Percentiles rank a stretch among this genome's conserved stretches.
Evolutionary conservation across 1,140 invertebrate genomes (phyloP).

Genomic region (Drosophila varians): DNA sequence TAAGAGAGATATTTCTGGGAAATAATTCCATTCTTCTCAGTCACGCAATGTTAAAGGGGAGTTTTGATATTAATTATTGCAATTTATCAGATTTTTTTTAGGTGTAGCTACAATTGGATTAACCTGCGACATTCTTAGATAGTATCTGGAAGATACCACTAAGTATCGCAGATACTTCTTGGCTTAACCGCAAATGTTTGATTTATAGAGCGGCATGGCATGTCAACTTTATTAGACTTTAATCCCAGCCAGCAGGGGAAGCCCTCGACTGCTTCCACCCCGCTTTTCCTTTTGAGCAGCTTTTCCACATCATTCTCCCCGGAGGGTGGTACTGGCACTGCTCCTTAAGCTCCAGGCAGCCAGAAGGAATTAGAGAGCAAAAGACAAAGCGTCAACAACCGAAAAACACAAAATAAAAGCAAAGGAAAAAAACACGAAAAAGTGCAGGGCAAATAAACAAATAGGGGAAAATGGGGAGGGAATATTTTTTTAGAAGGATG

Average conservation of each 20-base stretch:
- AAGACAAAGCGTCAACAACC: constrained; percentile 53
- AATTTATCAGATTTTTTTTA: no score
- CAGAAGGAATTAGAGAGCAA: constrained; percentile 31
- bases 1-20: neutral
- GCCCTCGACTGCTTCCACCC: constrained; percentile 9
- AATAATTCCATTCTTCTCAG: neutral
- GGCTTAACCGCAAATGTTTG: neutral
- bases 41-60: neutral
- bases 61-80: neutral
- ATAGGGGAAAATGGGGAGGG: constrained; percentile 25
- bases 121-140: no score
- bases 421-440: constrained; percentile 28
- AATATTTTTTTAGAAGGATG: neutral
- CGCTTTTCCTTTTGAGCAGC: neutral
- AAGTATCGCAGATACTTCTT: neutral
- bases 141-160: no score
- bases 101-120: no score
- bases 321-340: constrained; percentile 11
- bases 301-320: constrained; percentile 12
- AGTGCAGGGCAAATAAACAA: constrained; percentile 56
- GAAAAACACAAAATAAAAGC: constrained; percentile 34
- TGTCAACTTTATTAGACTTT: constrained; percentile 33
- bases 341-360: constrained; percentile 28
- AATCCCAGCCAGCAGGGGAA: constrained; percentile 17
- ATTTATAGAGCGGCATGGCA: constrained; percentile 19